These are phyloP conservation scores for Mechanitis mazaeus DNA, from an alignment of 2,888 invertebrate species.

Conservation along the genomic window DNA sequence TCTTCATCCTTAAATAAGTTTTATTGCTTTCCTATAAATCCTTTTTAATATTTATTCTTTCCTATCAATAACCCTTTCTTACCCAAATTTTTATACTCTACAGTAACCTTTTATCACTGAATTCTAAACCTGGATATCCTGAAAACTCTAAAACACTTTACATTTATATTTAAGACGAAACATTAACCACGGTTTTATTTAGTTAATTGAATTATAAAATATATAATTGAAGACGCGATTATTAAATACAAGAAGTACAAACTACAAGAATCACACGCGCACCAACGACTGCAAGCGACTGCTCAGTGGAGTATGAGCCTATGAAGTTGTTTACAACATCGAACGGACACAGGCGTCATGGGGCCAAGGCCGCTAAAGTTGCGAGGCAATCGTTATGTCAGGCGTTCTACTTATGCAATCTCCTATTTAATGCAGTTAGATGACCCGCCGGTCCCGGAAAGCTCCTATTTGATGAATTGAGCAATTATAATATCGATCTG, in stretches of 20 bases:
- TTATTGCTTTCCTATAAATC: no score
- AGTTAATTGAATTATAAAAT: background rate
- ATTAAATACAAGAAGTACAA: no score
- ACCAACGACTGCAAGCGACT: slow-evolving; percentile 39
- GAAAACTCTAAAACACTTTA: slow-evolving; percentile 5
- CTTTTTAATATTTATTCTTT: no score
- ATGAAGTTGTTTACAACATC: slow-evolving; percentile 27
- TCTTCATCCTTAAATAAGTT: no score
- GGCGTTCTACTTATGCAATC: slow-evolving; percentile 75
- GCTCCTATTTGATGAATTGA: slow-evolving; percentile 17
- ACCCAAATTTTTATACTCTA: no score
- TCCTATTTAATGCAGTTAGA: slow-evolving; percentile 66
- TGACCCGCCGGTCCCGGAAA: slow-evolving; percentile 41
- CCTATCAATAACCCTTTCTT: no score
- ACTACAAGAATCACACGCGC: slow-evolving; percentile 27
- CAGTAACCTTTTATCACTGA: background rate
- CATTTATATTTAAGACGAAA: background rate
- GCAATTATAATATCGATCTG: slow-evolving; percentile 10
- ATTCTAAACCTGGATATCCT: background rate
- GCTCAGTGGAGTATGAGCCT: slow-evolving; percentile 31
- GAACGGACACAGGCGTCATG: slow-evolving; percentile 41
- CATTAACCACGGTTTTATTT: background rate
- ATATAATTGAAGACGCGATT: no score
- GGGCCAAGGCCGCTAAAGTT: slow-evolving; percentile 65
- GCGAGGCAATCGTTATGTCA: slow-evolving; percentile 73